Base-by-base conservation (phyloP, 2,113 vertebrate species). In the Chiloscyllium plagiosum region DNA sequence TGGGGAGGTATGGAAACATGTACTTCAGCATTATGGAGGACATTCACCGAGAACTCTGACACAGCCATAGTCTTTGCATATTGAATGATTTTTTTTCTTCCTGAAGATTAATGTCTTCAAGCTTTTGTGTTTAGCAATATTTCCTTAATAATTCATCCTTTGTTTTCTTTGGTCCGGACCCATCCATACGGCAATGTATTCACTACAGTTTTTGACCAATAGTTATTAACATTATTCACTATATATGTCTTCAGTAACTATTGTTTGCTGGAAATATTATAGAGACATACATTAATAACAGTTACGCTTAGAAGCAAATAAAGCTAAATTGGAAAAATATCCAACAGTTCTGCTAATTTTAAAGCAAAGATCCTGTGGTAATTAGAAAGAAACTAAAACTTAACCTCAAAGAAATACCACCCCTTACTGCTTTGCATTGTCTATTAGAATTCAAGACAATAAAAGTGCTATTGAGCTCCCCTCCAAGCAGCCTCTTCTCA, bases 21-120 rank as follows among this genome's bases (percentile, higher is more conserved):
- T 97, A 97, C 97, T 97, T 97, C 97, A 97, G 97, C 97, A 97
- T 97, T 97, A 96, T 96, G 47, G 97, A 98, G 98, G 98, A 98
- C 97, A 97, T 97, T 97, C 96, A 97, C 97, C 97, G 97, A 97
- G 97, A 97, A 97, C 97, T 97, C 96, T 96, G 97, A 97, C 97
- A 97, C 96, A 97, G 96, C 97, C 96, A 96, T 96, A 95, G 96
- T 95, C 94, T 95, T 95, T 95, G 94, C 69, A 95, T 95, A 76
- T 69, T 47, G 42, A 72, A 95, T 95, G 2, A 47, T 95, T 37
- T 90, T 95, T 94, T 94, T 94, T 42, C 92, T 42, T 47, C 15
- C 68, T 52, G 94, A 95, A 72, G 94, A 95, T 95, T 95, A 95
- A 95, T 95, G 94, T 95, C 94, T 95, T 95, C 94, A 72, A 95